Conservation (phyloP, 2,888 invertebrate genomes). For the Tenthredo amoena region DNA sequence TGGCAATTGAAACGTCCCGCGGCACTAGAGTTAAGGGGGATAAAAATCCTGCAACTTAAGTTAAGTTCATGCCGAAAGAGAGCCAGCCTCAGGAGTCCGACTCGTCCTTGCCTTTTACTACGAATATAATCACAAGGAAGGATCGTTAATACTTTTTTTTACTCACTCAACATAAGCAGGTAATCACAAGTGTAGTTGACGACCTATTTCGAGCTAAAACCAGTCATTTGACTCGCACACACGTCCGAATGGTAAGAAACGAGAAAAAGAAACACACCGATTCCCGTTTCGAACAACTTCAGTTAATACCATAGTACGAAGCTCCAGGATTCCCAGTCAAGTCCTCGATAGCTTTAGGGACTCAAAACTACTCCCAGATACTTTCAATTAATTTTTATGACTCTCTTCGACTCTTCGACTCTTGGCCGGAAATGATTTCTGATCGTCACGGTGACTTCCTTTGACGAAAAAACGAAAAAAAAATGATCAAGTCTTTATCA, state of each 20-base stretch:
- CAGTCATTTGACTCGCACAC: neutral
- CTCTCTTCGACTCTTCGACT: neutral
- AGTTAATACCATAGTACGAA: neutral
- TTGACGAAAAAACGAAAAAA: too few species aligned
- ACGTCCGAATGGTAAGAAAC: neutral
- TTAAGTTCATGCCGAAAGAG: neutral
- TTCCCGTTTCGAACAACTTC: neutral
- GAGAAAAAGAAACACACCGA: neutral
- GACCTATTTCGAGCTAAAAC: neutral
- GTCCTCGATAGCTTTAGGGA: neutral
- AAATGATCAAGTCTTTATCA: too few species aligned
- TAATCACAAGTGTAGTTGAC: slow-evolving; percentile 9
- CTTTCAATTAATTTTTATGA: neutral
- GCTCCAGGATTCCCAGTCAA: neutral
- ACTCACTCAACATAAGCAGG: neutral
- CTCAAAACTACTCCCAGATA: neutral
- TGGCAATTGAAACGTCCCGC: slow-evolving; percentile 38
- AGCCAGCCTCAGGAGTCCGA: neutral
- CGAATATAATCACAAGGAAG: neutral
- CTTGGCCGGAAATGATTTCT: neutral
- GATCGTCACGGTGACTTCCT: neutral
- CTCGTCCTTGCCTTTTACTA: slow-evolving; percentile 17
- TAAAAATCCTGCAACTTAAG: slow-evolving; percentile 1
- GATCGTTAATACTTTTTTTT: neutral
- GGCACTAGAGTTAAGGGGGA: slow-evolving; percentile 2